phyloP scores from a whole-genome alignment of 2,797 vertebrate species.

The Phoebastria nigripes region DNA sequence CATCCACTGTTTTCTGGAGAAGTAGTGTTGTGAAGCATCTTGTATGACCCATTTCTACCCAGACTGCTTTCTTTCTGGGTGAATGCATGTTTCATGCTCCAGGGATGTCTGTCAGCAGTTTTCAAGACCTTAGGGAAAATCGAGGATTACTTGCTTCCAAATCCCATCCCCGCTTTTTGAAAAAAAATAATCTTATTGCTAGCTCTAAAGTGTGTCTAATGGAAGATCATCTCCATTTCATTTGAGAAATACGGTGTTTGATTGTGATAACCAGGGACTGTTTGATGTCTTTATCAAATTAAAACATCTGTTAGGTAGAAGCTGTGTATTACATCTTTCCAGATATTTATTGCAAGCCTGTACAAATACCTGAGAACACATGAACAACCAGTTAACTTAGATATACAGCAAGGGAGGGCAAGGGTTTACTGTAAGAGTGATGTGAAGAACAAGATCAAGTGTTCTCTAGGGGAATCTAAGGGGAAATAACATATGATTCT shows the following conservation, averaged over 20 bases:
- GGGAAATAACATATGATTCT: background rate
- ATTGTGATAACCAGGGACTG: background rate
- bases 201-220: background rate
- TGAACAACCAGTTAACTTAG: background rate
- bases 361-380: background rate
- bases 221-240: background rate
- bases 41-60: background rate
- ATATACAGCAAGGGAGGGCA: background rate
- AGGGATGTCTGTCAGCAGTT: background rate
- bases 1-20: background rate
- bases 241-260: background rate
- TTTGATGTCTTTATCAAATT: background rate
- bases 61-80: background rate
- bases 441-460: background rate
- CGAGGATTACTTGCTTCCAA: background rate
- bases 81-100: background rate
- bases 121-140: background rate
- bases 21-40: background rate
- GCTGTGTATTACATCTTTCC: background rate
- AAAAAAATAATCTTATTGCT: background rate
- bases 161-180: background rate
- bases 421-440: background rate
- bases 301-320: background rate
- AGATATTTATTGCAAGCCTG: background rate
- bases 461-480: background rate